Conservation (phyloP, 2,888 invertebrate genomes). For the Cerceris ruficornis region DNA sequence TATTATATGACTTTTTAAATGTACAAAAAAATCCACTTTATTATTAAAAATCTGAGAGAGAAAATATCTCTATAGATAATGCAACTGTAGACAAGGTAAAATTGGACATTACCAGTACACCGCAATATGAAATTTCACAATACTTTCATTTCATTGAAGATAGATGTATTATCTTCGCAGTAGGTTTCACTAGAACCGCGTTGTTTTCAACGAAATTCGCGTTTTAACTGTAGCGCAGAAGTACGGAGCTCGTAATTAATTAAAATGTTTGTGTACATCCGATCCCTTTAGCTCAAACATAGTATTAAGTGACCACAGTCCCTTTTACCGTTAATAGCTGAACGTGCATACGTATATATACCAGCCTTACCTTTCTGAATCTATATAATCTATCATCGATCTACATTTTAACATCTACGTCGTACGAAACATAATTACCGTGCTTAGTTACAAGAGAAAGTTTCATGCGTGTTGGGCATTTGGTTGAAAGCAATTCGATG, state of each 20-base stretch:
- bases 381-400: background rate
- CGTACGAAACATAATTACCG: background rate
- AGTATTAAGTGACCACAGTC: slow-evolving; percentile 3
- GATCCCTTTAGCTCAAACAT: background rate
- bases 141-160: background rate
- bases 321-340: background rate
- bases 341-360: background rate
- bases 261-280: slow-evolving; percentile 4
- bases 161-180: background rate
- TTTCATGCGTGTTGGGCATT: background rate
- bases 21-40: too few species aligned
- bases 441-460: background rate
- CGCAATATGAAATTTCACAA: background rate
- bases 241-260: slow-evolving; percentile 1
- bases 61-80: too few species aligned
- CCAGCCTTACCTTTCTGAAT: background rate
- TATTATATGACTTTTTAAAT: too few species aligned
- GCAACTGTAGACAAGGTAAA: too few species aligned
- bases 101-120: background rate
- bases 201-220: background rate
- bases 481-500: background rate
- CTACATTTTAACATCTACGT: background rate
- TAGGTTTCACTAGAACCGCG: too few species aligned
- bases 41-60: too few species aligned
- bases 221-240: background rate